Conservation (phyloP, 2,797 vertebrate genomes). For the Smutsia temminckii region DNA sequence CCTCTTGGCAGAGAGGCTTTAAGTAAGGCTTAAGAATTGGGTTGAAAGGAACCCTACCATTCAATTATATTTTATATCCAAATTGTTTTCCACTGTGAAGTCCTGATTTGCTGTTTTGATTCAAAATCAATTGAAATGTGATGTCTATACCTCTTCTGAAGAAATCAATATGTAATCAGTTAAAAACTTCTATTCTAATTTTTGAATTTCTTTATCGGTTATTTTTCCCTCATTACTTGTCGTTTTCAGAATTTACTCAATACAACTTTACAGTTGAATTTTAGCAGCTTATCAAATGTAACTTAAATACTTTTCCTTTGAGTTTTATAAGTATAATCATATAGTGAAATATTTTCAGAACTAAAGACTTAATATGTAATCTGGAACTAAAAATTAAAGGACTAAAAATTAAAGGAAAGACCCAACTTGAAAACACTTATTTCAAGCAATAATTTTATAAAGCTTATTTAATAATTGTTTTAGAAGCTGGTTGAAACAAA, state of each 20-base stretch:
- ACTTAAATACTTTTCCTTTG: not conserved
- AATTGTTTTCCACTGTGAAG: not conserved
- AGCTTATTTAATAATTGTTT: not conserved
- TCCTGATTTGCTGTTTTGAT: not conserved
- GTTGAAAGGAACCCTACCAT: not conserved
- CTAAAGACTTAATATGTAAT: constrained; percentile 7
- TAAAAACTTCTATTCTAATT: not conserved
- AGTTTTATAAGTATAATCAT: not conserved
- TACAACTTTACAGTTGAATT: constrained; percentile 17
- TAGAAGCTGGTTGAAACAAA: not conserved
- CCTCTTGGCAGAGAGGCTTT: not conserved
- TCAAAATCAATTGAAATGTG: not conserved
- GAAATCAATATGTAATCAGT: not conserved
- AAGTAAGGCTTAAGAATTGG: not conserved
- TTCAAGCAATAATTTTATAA: constrained; percentile 36
- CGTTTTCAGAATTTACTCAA: constrained; percentile 21
- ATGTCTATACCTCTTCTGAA: not conserved
- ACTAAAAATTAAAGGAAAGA: not conserved
- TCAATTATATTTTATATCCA: not conserved
- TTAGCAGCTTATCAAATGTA: not conserved
- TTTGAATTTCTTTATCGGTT: not conserved
- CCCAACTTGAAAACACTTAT: not conserved
- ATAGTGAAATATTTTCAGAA: constrained; percentile 22
- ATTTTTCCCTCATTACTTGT: not conserved
- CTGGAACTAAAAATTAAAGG: constrained; percentile 3